Base-by-base conservation (phyloP, 2,888 invertebrate genomes). In the Ophioninae sp. region DNA sequence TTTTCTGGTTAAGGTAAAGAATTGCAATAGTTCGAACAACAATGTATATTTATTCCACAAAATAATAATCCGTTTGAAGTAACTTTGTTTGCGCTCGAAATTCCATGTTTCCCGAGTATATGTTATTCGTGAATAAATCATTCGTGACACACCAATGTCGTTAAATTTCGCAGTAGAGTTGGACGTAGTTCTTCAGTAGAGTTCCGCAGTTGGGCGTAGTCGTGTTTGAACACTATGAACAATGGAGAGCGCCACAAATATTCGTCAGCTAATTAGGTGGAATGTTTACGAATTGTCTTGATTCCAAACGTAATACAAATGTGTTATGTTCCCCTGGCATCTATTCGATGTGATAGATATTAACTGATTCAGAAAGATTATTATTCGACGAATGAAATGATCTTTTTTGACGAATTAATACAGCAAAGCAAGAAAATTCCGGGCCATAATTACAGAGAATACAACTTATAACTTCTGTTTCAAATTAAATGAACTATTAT, bases 41-140 rank as follows among this genome's bases (percentile, higher is more conserved):
- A 20, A 61, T 61, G 20, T 61, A 61, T 61, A 20, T 61, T 61
- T 23, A 61, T 22, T 61, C 10, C 61, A 22, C 20, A 61, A 61
- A 61, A 61, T 61, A 61, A 22, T 23, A 61, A 23, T 61, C 17
- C 17, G 17, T 17, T 51, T 51, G 51, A 2, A 51, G 13, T 51
- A 2, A 51, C 17, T 51, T 51, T 51, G 51, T 51, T 51, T 17
- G 13, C 51, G 13, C 51, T 51, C 51, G 6, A 51, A 17, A 17
- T 51, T 51, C 17, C 6, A 51, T 6, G 51, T 51, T 17, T 17
- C 51, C 13, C 13, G 13, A 51, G 51, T 51, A 51, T 51, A 51
- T 51, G 51, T 51, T 51, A 51, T 51, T 51, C 17, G 17, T 3
- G 17, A 17, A 17, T 51, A 6, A 17, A 6, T 51, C 13, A 0